Evolutionary conservation across 1,140 invertebrate species (phyloP), one percentile per base, ranked within the genome.

Genomic region (Meloidogyne hapla): DNA sequence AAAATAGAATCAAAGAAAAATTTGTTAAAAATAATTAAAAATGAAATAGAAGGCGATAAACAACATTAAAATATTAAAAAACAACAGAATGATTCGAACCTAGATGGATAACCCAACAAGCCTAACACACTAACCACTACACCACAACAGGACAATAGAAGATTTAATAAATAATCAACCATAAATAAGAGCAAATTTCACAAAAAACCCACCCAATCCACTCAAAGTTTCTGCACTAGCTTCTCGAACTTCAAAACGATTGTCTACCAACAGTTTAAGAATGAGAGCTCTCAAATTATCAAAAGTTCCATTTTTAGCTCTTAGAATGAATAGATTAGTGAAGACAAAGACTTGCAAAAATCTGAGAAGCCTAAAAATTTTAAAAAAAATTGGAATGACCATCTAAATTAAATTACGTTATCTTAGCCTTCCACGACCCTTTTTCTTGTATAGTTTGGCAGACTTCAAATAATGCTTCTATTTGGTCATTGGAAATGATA

Each of bases 301-400:
- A 5, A 83, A 88, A 88, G 91, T 90, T 0, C 88, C 81, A 0
- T 88, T 67, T n/a, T 90, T 87, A 26, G 90, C 90, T n/a, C 91
- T 87, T 26, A 94, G 86, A 74, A 90, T 89, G 21, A 93, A 91
- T 88, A 94, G 91, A 81, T 94, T 95, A 79, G 93, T 91, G 88
- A 95, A 95, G 10, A 94, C 91, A 70, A 93, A 85, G 23, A 92
- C 91, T 88, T 94, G 92, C 10, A 94, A 88, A 83, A 93, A 93
- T 69, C 91, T 90, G 1, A 94, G 88, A 74, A 91, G 90, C 12
- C 91, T 73, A 21, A 73, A 73, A 63, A 21, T 3, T 15, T 15
- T 3, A 18, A 25, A 25, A 5, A 63, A 18, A 72, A 72, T 25
- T 18, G 26, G 21, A 70, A 70, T 18, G n/a, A n/a, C n/a, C n/a